A percentile compares a stretch with the other conserved stretches of the same genome.
Evolutionary conservation across 2,888 invertebrate species (phyloP).

Genomic region (Eustalomyia histrio): DNA sequence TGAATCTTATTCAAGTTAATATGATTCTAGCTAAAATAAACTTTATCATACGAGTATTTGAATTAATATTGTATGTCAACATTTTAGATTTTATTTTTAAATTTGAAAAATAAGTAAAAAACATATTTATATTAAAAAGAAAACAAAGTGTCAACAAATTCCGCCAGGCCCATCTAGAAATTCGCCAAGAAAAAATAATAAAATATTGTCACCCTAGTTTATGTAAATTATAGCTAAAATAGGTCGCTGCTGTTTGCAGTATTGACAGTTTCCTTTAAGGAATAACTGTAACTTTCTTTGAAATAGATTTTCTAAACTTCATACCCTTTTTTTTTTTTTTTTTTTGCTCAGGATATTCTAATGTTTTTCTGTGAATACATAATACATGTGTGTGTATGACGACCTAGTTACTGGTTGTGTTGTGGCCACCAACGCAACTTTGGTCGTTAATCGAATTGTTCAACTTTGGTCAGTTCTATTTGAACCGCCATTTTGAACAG

Average conservation of each 20-base stretch:
- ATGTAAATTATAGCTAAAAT: conserved; percentile 20
- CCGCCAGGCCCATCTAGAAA: too few species aligned
- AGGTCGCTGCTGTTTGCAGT: conserved; percentile 37
- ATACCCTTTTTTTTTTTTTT: conserved; percentile 38
- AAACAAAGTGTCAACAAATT: too few species aligned
- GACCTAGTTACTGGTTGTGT: conserved; percentile 66
- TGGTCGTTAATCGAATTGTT: conserved; percentile 65
- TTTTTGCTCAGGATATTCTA: conserved; percentile 17
- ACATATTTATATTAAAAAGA: too few species aligned
- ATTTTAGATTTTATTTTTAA: too few species aligned
- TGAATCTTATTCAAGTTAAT: too few species aligned
- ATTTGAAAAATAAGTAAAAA: too few species aligned
- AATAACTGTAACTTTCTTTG: conserved; percentile 21
- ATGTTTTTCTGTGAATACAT: neutral
- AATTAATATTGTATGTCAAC: too few species aligned
- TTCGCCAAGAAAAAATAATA: too few species aligned
- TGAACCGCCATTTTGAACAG: conserved; percentile 72
- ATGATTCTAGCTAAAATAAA: too few species aligned
- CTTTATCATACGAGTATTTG: too few species aligned
- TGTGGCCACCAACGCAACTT: conserved; percentile 70
- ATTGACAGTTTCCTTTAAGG: conserved; percentile 49
- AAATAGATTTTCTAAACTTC: conserved; percentile 29
- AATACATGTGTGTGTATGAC: conserved; percentile 35
- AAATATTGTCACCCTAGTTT: neutral
- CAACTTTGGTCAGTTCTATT: conserved; percentile 75